Percentiles rank a stretch among this genome's conserved stretches.
phyloP scores from a whole-genome alignment of 1,140 invertebrate genomes.

The Solenopsis fugax region DNA sequence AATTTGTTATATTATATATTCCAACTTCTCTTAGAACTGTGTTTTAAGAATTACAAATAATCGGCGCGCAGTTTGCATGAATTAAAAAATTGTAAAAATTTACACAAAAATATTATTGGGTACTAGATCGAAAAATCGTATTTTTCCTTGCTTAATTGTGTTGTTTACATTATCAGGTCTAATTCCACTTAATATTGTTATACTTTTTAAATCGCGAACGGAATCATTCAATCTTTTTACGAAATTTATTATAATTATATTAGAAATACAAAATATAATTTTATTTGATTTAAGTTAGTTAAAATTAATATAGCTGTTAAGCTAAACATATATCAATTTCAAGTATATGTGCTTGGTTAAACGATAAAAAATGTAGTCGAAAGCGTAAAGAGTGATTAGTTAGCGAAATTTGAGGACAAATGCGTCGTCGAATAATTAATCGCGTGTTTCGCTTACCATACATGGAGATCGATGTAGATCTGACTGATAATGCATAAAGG shows the following conservation, averaged over 20 bases:
- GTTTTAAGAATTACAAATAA: too few species aligned
- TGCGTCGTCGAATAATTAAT: conserved; percentile 51
- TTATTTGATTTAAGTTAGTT: not conserved
- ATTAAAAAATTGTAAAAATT: too few species aligned
- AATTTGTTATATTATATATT: too few species aligned
- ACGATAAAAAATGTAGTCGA: not conserved
- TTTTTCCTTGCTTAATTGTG: too few species aligned
- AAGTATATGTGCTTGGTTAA: conserved; percentile 19
- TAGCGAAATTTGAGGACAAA: conserved; percentile 44
- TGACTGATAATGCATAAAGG: conserved; percentile 7
- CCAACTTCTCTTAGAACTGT: too few species aligned
- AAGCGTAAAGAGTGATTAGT: conserved; percentile 28
- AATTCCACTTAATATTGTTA: too few species aligned
- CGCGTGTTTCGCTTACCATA: not conserved
- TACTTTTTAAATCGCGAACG: not conserved
- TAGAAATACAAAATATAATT: not conserved
- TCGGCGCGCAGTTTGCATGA: too few species aligned
- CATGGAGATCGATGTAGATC: conserved; percentile 21
- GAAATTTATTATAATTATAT: not conserved
- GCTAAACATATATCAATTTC: not conserved
- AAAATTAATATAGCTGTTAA: conserved; percentile 2
- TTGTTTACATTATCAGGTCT: too few species aligned
- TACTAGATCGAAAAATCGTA: too few species aligned
- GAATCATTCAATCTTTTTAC: not conserved
- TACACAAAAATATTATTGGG: too few species aligned